Base-by-base conservation (phyloP, 2,888 invertebrate species). In the Cerastis leucographa region DNA sequence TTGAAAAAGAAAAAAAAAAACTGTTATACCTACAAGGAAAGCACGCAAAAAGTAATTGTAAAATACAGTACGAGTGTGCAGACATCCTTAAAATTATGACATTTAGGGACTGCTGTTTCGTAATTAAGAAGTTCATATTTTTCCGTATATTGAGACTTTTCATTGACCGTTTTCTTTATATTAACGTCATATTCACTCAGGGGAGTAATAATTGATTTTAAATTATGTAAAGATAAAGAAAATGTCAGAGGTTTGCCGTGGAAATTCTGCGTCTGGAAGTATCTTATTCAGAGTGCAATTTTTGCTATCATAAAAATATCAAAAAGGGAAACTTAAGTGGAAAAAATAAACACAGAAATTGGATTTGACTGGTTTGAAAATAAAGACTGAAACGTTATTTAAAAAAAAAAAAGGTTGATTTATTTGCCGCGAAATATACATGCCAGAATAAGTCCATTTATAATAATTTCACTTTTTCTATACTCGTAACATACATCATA, bases 221-320 rank as follows among this genome's bases (percentile, higher is more conserved):
- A 76, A 80, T 75, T 85, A 89, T 88, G 81, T 80, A 49, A 51
- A 83, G 88, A 86, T 87, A 88, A 86, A 66, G 42, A 44, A 75
- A 85, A 87, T 82, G 78, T 83, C 85, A 81, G 73, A 78, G 67
- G 56, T 78, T n/a, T 71, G 62, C 54, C 54, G 62, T 69, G 22
- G n/a, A 65, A 51, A 74, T 61, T 49, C 12, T 46, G 29, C 2
- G 46, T 42, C 8, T 42, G 14, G 22, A 76, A 64, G 68, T 49
- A 71, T 12, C 12, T 25, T 59, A 65, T 25, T 3, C 3, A 42
- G 12, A 49, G 6, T 51, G 14, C 0, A 19, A 5, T 70, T 69
- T 65, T 64, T 66, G 19, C n/a, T 76, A 61, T 7, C 22, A 56
- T 22, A n/a, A 25, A 68, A 44, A 66, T 2, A 67, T 29, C 9